phyloP scores from a whole-genome alignment of 2,113 vertebrate genomes.

The Hemicordylus capensis region DNA sequence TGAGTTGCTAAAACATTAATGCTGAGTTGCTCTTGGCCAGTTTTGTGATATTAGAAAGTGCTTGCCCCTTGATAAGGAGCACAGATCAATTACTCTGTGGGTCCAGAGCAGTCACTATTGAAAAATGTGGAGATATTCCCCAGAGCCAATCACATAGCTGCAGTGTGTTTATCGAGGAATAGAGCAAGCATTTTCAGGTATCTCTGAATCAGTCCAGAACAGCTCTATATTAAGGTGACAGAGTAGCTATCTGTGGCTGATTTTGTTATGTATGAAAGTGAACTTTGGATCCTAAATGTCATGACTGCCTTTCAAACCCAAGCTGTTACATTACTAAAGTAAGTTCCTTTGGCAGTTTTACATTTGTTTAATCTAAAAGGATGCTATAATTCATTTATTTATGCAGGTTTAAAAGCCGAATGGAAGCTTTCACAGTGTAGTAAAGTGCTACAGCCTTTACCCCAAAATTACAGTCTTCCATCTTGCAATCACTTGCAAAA shows the following conservation, averaged over 20 bases:
- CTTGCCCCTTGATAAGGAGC: background rate
- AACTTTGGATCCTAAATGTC: background rate
- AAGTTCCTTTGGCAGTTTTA: background rate
- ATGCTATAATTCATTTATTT: slow-evolving; percentile 8
- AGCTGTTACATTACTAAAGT: background rate
- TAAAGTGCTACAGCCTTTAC: background rate
- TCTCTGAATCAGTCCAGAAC: background rate
- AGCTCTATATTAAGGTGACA: background rate
- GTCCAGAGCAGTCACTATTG: background rate
- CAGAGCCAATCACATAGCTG: background rate
- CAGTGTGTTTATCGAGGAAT: background rate
- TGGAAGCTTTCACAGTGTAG: background rate
- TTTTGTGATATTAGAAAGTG: background rate
- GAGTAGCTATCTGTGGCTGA: background rate
- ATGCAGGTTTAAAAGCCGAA: slow-evolving; percentile 3
- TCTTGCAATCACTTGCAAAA: background rate
- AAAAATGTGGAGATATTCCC: background rate
- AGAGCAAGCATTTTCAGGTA: background rate
- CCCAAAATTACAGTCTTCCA: background rate
- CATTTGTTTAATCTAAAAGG: background rate
- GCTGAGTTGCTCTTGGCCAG: background rate
- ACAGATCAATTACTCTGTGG: background rate
- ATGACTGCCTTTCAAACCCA: background rate
- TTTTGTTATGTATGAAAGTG: background rate
- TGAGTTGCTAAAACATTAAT: too few species aligned